A percentile compares a stretch with the other conserved stretches of the same genome.
Evolutionary conservation across 1,140 invertebrate genomes (phyloP).

Genomic region (Drosophila subpulchrella): DNA sequence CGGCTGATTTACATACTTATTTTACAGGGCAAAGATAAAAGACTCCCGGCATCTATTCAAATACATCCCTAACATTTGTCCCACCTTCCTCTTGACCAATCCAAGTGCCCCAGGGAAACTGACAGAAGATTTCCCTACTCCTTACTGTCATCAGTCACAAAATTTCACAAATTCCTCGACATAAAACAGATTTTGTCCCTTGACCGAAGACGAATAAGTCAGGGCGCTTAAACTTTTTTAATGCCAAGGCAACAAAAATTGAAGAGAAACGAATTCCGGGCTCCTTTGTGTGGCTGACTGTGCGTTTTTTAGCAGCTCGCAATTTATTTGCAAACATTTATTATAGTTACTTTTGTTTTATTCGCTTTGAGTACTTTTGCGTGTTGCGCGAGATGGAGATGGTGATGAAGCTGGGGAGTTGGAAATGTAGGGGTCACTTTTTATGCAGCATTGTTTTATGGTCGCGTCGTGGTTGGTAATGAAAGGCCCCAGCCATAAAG

Average conservation of each 20-base stretch:
- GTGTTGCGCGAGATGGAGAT: conserved; percentile 13
- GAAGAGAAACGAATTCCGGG: conserved; percentile 20
- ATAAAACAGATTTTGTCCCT: conserved; percentile 76
- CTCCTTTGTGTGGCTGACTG: conserved; percentile 16
- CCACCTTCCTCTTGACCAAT: background rate
- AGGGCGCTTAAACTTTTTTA: conserved; percentile 75
- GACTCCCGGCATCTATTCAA: background rate
- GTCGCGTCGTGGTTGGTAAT: conserved; percentile 59
- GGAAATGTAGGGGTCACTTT: conserved; percentile 45
- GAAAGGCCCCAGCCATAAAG: conserved; percentile 43
- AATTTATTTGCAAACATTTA: conserved; percentile 82
- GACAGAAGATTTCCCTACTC: conserved; percentile 18
- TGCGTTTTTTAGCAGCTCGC: conserved; percentile 65
- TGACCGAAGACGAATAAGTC: conserved; percentile 35
- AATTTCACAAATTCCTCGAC: conserved; percentile 70
- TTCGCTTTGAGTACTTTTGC: conserved; percentile 72
- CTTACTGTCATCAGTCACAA: conserved; percentile 64
- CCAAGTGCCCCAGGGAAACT: conserved; percentile 5
- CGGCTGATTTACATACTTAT: background rate
- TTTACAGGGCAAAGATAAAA: background rate
- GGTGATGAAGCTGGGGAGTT: too few species aligned
- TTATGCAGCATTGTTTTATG: conserved; percentile 79
- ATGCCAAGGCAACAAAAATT: conserved; percentile 64
- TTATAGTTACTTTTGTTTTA: conserved; percentile 82
- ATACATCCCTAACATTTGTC: background rate